A percentile compares a stretch with the other conserved stretches of the same genome.
phyloP scores from a whole-genome alignment of 2,113 vertebrate genomes.

The Barbus barbus region DNA sequence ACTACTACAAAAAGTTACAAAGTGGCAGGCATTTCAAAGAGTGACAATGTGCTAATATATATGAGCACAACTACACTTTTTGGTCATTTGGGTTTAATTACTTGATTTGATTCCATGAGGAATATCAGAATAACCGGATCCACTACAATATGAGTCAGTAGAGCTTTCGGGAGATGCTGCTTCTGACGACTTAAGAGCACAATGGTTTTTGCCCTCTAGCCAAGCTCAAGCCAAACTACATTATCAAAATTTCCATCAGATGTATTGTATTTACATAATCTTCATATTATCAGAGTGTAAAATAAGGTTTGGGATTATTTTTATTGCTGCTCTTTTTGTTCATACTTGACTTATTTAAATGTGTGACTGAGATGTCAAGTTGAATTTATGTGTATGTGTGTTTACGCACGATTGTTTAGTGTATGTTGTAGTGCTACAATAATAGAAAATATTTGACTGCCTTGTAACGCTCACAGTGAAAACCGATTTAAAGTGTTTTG shows the following conservation, averaged over 20 bases:
- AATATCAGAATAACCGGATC: slow-evolving; percentile 6
- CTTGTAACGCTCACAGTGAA: slow-evolving; percentile 10
- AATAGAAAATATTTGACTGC: slow-evolving; percentile 14
- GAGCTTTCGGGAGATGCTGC: slow-evolving; percentile 7
- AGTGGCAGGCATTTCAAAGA: slow-evolving; percentile 80
- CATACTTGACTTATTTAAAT: slow-evolving; percentile 43
- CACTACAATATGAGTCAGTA: neutral
- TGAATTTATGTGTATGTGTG: slow-evolving; percentile 34
- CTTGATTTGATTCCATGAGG: slow-evolving; percentile 1
- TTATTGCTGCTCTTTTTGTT: slow-evolving; percentile 46
- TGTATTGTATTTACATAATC: slow-evolving; percentile 32
- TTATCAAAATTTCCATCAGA: neutral
- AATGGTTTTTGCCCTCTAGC: slow-evolving; percentile 31
- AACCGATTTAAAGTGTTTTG: neutral
- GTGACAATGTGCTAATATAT: slow-evolving; percentile 55
- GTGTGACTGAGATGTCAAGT: slow-evolving; percentile 41
- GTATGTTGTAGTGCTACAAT: slow-evolving; percentile 26
- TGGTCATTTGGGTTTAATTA: slow-evolving; percentile 23
- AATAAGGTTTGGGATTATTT: slow-evolving; percentile 36
- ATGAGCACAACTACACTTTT: slow-evolving; percentile 23
- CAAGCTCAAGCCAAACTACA: slow-evolving; percentile 13
- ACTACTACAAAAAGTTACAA: slow-evolving; percentile 86
- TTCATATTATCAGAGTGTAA: slow-evolving; percentile 27
- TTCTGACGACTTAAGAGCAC: slow-evolving; percentile 42
- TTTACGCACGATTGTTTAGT: slow-evolving; percentile 33